Percentiles rank a stretch among this genome's conserved stretches.
Conservation (phyloP, 2,797 vertebrate genomes). For the Vespertilio murinus region DNA sequence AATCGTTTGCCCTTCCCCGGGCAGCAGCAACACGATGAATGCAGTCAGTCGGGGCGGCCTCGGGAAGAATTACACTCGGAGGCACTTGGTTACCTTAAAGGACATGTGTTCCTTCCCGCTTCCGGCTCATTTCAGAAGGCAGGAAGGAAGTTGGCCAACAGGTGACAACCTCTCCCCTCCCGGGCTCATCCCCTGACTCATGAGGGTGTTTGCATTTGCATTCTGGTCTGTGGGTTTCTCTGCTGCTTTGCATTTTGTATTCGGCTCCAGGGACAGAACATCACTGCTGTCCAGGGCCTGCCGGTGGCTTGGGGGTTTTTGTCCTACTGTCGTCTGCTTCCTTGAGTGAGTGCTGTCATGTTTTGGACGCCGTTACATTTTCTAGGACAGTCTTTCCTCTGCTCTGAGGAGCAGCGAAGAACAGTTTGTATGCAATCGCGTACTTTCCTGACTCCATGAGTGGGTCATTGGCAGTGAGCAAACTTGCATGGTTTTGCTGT, state of each 20-base stretch:
- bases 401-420: not conserved
- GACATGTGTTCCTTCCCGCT: slow-evolving; percentile 33
- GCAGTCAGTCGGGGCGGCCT: not conserved
- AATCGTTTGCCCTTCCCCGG: slow-evolving; percentile 49
- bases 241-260: slow-evolving; percentile 49
- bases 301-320: not conserved
- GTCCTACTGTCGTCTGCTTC: slow-evolving; percentile 43
- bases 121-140: slow-evolving; percentile 51
- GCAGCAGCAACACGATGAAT: slow-evolving; percentile 48
- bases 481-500: slow-evolving; percentile 47
- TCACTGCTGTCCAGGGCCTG: not conserved
- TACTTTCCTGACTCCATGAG: slow-evolving; percentile 45
- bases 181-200: slow-evolving; percentile 30
- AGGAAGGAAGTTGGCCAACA: slow-evolving; percentile 14
- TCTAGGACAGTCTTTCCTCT: not conserved
- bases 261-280: not conserved
- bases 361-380: slow-evolving; percentile 39
- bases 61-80: slow-evolving; percentile 43
- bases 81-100: slow-evolving; percentile 5
- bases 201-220: slow-evolving; percentile 37
- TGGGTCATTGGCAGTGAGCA: slow-evolving; percentile 55
- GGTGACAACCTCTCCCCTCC: not conserved
- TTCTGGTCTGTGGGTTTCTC: not conserved
- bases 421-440: slow-evolving; percentile 40
- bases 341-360: slow-evolving; percentile 52